phyloP scores from a whole-genome alignment of 2,888 invertebrate species.

The Seira musarum region DNA sequence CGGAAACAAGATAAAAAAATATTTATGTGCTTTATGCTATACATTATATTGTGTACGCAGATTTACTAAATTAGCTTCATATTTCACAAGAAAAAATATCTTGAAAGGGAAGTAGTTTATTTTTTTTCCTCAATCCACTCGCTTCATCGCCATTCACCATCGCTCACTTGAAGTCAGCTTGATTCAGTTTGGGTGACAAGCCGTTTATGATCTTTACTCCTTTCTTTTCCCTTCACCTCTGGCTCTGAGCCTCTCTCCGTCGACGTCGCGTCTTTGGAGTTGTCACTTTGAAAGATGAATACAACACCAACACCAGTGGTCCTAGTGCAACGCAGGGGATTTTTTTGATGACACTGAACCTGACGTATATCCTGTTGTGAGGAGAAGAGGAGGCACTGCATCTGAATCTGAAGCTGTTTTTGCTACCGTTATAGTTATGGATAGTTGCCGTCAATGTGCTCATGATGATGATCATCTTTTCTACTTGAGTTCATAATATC shows the following conservation, averaged over 20 bases:
- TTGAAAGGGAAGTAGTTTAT: neutral
- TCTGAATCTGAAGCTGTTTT: neutral
- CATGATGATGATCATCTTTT: conserved; percentile 19
- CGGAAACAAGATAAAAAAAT: neutral
- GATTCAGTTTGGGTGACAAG: conserved; percentile 31
- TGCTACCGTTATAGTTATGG: neutral
- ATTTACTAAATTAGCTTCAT: conserved; percentile 8
- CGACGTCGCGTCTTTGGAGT: neutral
- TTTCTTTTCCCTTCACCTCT: neutral
- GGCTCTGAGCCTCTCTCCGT: too few species aligned
- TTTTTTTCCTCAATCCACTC: neutral
- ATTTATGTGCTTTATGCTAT: neutral
- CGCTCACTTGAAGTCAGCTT: neutral
- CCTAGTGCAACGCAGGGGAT: neutral
- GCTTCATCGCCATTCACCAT: neutral
- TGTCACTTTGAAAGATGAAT: conserved; percentile 15
- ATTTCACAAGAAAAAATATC: neutral
- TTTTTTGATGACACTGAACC: conserved; percentile 47
- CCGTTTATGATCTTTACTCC: conserved; percentile 44
- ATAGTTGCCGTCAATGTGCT: conserved; percentile 12
- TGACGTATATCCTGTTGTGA: conserved; percentile 51
- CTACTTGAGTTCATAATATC: neutral
- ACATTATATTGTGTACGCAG: neutral
- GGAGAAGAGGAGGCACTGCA: neutral
- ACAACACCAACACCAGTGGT: neutral